Evolutionary conservation across 92 coral and sea anemone genomes (phyloP).

Genomic region (Montipora capitata): DNA sequence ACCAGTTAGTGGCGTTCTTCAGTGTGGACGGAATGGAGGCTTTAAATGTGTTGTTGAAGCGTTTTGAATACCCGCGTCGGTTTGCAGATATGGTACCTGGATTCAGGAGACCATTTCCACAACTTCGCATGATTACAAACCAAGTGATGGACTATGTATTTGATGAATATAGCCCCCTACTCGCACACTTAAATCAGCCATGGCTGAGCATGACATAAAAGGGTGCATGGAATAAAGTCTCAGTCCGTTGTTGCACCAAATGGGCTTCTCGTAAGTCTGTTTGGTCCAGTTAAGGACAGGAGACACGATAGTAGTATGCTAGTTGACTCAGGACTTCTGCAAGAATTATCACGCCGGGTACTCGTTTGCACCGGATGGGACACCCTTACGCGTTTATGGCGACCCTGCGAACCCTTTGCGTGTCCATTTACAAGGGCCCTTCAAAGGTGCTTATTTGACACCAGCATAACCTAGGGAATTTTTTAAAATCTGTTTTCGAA

Average conservation of each 20-base stretch:
- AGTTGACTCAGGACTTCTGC: slow-evolving; percentile 32
- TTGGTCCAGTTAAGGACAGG: slow-evolving; percentile 31
- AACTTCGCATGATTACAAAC: slow-evolving; percentile 74
- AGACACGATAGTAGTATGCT: slow-evolving; percentile 47
- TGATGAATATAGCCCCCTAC: slow-evolving; percentile 13
- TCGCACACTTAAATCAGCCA: slow-evolving; percentile 7
- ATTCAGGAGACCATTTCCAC: slow-evolving; percentile 75
- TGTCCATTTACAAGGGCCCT: slow-evolving; percentile 19
- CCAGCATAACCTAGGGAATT: slow-evolving; percentile 27
- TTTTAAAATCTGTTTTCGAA: slow-evolving; percentile 24
- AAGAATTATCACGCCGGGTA: slow-evolving; percentile 9
- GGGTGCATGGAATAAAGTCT: no score
- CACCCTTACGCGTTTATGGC: slow-evolving; percentile 34
- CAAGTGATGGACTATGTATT: slow-evolving; percentile 45
- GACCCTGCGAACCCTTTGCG: slow-evolving; percentile 41
- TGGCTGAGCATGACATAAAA: neutral
- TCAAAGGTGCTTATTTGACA: neutral
- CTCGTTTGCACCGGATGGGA: slow-evolving; percentile 44
- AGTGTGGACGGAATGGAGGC: slow-evolving; percentile 29
- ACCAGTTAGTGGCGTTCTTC: slow-evolving; percentile 17
- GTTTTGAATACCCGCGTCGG: slow-evolving; percentile 45
- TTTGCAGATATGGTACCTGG: slow-evolving; percentile 41
- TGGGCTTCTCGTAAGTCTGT: neutral
- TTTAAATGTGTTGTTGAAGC: slow-evolving; percentile 22
- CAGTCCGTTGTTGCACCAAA: neutral